Base-by-base conservation (phyloP, 2,888 invertebrate species). In the Pristionchus exspectatus region DNA sequence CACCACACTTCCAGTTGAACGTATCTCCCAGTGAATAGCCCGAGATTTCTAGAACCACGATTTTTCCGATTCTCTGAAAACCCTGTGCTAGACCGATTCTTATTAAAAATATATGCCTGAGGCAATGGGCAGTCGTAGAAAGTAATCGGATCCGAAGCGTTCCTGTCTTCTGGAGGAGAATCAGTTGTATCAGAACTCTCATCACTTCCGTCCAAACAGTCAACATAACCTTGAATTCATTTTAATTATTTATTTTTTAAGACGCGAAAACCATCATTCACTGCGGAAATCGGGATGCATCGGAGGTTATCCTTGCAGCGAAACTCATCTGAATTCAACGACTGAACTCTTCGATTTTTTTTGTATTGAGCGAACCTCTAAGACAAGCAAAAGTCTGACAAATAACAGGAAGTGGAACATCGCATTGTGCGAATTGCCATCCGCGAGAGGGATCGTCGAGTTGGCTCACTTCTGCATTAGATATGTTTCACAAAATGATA, bases 381-480 rank as follows among this genome's bases (percentile, higher is more conserved):
- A 21, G 18, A 33, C 74, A 74, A 38, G 74, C 74, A 21, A 74
- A 74, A 4, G 74, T 74, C 38, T 33, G 74, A 38, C 74, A 74
- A 33, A 74, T 74, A 18, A 21, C 21, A 18, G 74, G 74, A 21
- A 74, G 74, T 24, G 74, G 38, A 2, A 38, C 74, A 74, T 74
- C 74, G 9, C 74, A 74, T 74, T 33, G 74, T 3, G 38, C 33
- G 38, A 74, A 74, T 38, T 74, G 74, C 74, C 74, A 74, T 24
- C 74, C 74, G 16, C 69, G 69, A 33, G 12, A 5, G 12, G 69
- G 18, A 33, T 72, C 69, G 27, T 74, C 74, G 21, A 74, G 21
- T 33, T 74, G 74, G 21, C 38, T 74, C 74, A 74, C 24, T 7
- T 74, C 74, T 74, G 38, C 5, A 72, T 50, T 9, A 38, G 38